Evolutionary conservation across 2,797 vertebrate species (phyloP).

Genomic region (Hozukius guyotensis): DNA sequence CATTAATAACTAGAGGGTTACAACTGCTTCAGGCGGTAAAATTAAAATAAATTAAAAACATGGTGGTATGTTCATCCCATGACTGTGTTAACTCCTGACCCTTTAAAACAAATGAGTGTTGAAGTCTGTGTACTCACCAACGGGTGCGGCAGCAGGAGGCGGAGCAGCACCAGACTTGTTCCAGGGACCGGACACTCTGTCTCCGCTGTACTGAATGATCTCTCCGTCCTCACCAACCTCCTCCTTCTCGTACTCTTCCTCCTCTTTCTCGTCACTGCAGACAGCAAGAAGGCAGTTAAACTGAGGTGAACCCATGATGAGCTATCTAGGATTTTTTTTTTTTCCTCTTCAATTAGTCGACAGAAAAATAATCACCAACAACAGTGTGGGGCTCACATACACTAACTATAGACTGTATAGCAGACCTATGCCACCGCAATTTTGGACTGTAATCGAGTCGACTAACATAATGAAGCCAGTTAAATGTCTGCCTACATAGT

Average conservation of each 20-base stretch:
- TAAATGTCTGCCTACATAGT: too few relatives aligned
- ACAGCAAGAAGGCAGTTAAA: not conserved
- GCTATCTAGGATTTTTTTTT: too few relatives aligned
- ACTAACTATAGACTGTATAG: too few relatives aligned
- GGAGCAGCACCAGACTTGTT: conserved; percentile 90
- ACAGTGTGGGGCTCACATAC: too few relatives aligned
- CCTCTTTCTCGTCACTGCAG: conserved; percentile 91
- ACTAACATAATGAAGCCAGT: too few relatives aligned
- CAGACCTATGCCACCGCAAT: too few relatives aligned
- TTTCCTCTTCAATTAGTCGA: too few relatives aligned
- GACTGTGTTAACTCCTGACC: not conserved
- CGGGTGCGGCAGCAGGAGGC: conserved; percentile 80
- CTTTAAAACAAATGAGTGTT: not conserved
- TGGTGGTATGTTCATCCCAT: not conserved
- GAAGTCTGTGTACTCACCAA: conserved; percentile 63
- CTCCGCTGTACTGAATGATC: conserved; percentile 86
- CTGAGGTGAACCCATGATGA: not conserved
- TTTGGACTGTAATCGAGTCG: too few relatives aligned
- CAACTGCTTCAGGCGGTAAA: not conserved
- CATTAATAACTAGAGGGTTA: not conserved
- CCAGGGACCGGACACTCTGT: conserved; percentile 94
- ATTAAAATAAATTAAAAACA: not conserved
- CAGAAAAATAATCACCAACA: too few relatives aligned
- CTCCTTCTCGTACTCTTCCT: conserved; percentile 95
- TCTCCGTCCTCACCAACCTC: conserved; percentile 93